These are phyloP conservation scores for Calyptommatus sinebrachiatus DNA, from an alignment of 2,113 vertebrate species.

Conservation along the genomic window DNA sequence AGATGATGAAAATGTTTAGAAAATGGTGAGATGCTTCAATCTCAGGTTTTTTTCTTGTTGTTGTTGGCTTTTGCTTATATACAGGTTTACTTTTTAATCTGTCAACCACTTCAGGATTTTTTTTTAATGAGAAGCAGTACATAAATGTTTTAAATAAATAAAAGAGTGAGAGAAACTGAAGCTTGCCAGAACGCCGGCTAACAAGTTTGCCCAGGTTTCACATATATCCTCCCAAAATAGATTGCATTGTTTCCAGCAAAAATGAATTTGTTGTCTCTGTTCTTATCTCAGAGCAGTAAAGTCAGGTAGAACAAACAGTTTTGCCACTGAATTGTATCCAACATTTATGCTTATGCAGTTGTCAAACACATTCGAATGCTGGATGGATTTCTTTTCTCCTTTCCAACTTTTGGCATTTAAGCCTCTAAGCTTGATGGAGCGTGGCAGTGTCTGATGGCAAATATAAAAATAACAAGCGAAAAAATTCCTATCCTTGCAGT, in stretches of 20 bases:
- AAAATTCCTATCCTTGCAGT: conserved; percentile 38
- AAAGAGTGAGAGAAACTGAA: background rate
- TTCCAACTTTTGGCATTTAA: conserved; percentile 53
- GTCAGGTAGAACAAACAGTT: conserved; percentile 55
- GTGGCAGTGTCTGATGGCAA: conserved; percentile 40
- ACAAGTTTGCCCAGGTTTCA: conserved; percentile 1
- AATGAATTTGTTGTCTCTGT: conserved; percentile 50
- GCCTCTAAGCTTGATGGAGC: conserved; percentile 47
- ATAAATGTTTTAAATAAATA: too few relatives aligned
- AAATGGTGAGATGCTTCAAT: background rate
- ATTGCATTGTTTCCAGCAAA: conserved; percentile 45
- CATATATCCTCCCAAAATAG: conserved; percentile 5
- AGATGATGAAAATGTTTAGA: background rate
- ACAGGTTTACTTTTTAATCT: too few relatives aligned
- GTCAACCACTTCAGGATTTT: too few relatives aligned
- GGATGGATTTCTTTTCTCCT: conserved; percentile 33
- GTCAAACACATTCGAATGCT: conserved; percentile 14
- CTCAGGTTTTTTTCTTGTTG: too few relatives aligned
- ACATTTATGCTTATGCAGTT: conserved; percentile 48
- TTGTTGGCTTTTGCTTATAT: too few relatives aligned
- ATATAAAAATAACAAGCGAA: conserved; percentile 55
- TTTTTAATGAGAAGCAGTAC: too few relatives aligned
- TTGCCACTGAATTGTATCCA: conserved; percentile 44
- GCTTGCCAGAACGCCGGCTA: background rate
- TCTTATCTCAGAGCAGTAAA: conserved; percentile 43